Base-by-base conservation (phyloP, 1,140 invertebrate species). In the Apis florea region DNA sequence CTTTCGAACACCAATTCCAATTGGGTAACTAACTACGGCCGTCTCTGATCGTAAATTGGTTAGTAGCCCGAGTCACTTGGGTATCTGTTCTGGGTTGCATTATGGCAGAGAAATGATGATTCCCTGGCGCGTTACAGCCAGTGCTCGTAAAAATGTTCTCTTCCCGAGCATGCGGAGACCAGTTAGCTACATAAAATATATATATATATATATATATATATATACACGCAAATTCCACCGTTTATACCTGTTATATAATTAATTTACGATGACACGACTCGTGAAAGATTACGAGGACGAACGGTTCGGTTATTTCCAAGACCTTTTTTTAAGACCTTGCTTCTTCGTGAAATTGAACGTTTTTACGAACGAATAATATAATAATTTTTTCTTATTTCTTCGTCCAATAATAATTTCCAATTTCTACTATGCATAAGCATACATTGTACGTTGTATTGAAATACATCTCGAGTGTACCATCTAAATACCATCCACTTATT, bases 11-110 rank as follows among this genome's bases (percentile, higher is more conserved):
- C 21, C n/a, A n/a, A n/a, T 59, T 58, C 58, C 31, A 80, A 76
- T 74, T 68, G 77, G 67, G 56, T 81, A 79, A 83, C 82, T 75
- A n/a, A 58, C 82, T 31, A 51, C 59, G 74, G 69, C 10, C 70
- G 54, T 8, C 73, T 8, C 73, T 67, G 64, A 85, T 85, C 83
- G 47, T 78, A 86, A 85, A 85, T 78, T 85, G 83, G 63, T 70
- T 70, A 75, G 74, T 53, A 70, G 70, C 70, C 59, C 51, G 78
- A 82, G 40, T 68, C 73, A 58, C 73, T 76, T 40, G 73, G 64
- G 74, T 56, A 71, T 31, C 59, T 49, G 58, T n/a, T 66, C 58
- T 47, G 73, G 56, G 40, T 61, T 53, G 26, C 69, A 51, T 86
- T 78, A 85, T 69, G 31, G 31, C 11, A 61, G 64, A 6, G 63